Percentiles rank a stretch among this genome's conserved stretches.
phyloP scores from a whole-genome alignment of 2,888 invertebrate genomes.

The Mesorhabditis sp. region DNA sequence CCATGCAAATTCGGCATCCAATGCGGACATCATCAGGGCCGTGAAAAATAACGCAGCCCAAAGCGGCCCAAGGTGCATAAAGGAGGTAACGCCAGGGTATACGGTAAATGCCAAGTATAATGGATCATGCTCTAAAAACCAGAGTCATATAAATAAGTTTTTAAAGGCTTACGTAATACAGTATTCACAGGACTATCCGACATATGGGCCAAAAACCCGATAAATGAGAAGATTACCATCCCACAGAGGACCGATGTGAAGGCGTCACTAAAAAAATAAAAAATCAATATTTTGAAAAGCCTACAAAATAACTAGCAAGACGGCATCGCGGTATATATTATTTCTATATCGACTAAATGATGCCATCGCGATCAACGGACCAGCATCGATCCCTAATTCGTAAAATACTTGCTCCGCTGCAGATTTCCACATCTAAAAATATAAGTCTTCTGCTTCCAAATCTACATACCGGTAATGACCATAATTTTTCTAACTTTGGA shows the following conservation, averaged over 20 bases:
- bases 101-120: constrained; percentile 51
- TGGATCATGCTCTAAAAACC: constrained; percentile 44
- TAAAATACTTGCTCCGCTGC: constrained; percentile 61
- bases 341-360: constrained; percentile 51
- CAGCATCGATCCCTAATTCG: constrained; percentile 59
- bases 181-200: constrained; percentile 35
- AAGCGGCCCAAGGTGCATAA: constrained; percentile 48
- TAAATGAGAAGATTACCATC: constrained; percentile 53
- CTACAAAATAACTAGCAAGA: constrained; percentile 46
- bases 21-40: constrained; percentile 46
- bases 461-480: constrained; percentile 24
- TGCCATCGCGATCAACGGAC: constrained; percentile 54
- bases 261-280: constrained; percentile 33
- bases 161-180: constrained; percentile 31
- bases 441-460: background rate
- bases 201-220: constrained; percentile 46
- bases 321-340: constrained; percentile 54
- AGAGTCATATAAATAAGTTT: background rate
- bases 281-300: constrained; percentile 8
- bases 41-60: constrained; percentile 53
- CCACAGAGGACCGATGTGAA: constrained; percentile 50
- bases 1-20: constrained; percentile 43
- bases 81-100: constrained; percentile 52
- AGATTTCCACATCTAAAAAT: constrained; percentile 59
- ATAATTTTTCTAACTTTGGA: constrained; percentile 36